These are phyloP conservation scores for Chanos chanos DNA, from an alignment of 2,797 vertebrate genomes.

Conservation along the genomic window DNA sequence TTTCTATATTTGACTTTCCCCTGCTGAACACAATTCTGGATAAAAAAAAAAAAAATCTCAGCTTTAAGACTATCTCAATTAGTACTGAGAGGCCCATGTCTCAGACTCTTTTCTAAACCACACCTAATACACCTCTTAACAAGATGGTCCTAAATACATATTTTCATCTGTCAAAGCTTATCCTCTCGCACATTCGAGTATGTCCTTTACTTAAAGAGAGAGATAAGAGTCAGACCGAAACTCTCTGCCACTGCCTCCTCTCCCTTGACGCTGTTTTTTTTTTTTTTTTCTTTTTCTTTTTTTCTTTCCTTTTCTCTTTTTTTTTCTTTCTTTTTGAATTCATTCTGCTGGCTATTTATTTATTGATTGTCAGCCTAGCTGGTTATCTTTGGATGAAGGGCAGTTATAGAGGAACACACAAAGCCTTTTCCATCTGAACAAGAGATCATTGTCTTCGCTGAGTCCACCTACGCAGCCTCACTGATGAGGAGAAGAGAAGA, in stretches of 20 bases:
- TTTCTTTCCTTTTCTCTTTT: constrained; percentile 14
- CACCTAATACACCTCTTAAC: too few relatives aligned
- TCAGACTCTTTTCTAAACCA: too few relatives aligned
- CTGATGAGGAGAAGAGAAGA: constrained; percentile 25
- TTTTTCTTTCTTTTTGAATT: constrained; percentile 52
- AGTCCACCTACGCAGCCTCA: constrained; percentile 47
- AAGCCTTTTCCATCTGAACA: constrained; percentile 57
- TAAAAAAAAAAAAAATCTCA: too few relatives aligned
- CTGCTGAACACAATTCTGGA: too few relatives aligned
- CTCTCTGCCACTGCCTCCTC: constrained; percentile 25
- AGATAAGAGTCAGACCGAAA: constrained; percentile 26
- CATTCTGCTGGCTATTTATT: constrained; percentile 53
- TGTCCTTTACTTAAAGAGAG: constrained; percentile 17
- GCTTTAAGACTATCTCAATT: too few relatives aligned
- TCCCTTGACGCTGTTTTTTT: not conserved
- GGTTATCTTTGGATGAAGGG: constrained; percentile 65
- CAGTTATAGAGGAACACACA: constrained; percentile 59
- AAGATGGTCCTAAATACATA: not conserved
- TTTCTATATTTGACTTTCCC: too few relatives aligned
- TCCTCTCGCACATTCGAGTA: not conserved
- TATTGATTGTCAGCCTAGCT: constrained; percentile 62
- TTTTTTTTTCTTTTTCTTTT: not conserved
- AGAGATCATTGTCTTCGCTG: constrained; percentile 51
- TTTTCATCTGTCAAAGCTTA: constrained; percentile 2
- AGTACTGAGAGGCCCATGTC: too few relatives aligned